These are phyloP conservation scores for Ridgeia piscesae DNA, from an alignment of 1,140 invertebrate species.

Conservation along the genomic window DNA sequence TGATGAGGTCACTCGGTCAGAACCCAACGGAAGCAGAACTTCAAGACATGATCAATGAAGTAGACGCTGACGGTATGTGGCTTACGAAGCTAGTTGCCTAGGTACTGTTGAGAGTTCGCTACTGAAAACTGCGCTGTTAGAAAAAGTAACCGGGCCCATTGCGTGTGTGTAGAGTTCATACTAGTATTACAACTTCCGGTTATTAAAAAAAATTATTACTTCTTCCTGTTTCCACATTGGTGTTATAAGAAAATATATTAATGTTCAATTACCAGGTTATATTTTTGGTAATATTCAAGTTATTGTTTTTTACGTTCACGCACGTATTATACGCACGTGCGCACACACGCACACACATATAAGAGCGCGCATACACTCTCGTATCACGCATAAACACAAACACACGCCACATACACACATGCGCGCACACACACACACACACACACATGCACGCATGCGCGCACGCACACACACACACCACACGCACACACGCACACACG, in stretches of 20 bases:
- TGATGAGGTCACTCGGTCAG: slow-evolving; percentile 96
- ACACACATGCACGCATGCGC: not conserved
- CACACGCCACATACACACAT: not conserved
- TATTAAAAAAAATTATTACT: not conserved
- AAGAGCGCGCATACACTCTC: too few relatives aligned
- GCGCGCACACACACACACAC: not conserved
- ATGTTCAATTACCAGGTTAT: not conserved
- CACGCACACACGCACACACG: not conserved
- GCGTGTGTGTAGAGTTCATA: not conserved
- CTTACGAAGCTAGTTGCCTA: not conserved
- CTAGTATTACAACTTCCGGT: not conserved
- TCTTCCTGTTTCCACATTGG: not conserved
- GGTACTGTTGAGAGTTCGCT: not conserved
- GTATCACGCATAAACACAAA: too few relatives aligned
- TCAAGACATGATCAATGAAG: slow-evolving; percentile 99
- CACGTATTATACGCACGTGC: too few relatives aligned
- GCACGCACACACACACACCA: too few relatives aligned
- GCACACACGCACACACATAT: too few relatives aligned
- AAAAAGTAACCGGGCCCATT: not conserved
- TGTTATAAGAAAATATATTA: not conserved
- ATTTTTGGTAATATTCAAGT: not conserved
- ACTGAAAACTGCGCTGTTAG: not conserved
- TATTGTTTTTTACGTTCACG: too few relatives aligned
- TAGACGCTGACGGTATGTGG: slow-evolving; percentile 91
- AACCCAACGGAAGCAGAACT: slow-evolving; percentile 98